Base-by-base conservation (phyloP, 2,113 vertebrate species). In the Alouatta palliata region DNA sequence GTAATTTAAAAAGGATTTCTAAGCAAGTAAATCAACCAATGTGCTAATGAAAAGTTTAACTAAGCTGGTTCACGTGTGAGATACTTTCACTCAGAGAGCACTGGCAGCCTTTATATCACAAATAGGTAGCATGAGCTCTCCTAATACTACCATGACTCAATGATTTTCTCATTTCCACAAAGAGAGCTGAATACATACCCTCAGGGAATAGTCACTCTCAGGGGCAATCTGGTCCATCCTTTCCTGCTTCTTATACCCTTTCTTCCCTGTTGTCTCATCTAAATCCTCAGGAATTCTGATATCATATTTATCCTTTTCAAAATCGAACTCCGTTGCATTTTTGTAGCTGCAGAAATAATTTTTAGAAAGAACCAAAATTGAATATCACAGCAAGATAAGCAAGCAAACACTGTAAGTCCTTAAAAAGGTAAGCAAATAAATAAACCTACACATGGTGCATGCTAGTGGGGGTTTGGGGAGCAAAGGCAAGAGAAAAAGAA, bases 201-300 rank as follows among this genome's bases (percentile, higher is more conserved):
- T 87, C 25, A 99, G 94, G 0, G 99, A 99, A 70, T 99, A 99
- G 94, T 99, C 98, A 75, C 99, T 99, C 96, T 99, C 99, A 2
- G 99, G 99, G 87, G 98, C 98, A 86, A 99, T 97, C 47, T 99
- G 99, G 58, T 98, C 98, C 81, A 96, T 5, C 5, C 98, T 98
- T 90, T 99, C 99, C 77, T 98, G 97, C 76, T 98, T 98, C 86
- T 98, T 99, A 79, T 99, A 98, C 5, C 98, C 99, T 96, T 98
- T 99, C 84, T 96, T 98, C 35, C 98, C 98, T 13, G 90, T 98
- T 43, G 84, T 90, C 80, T 97, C 98, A 97, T 99, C 99, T 77
- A 99, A 98, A 52, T 99, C 99, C 49, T 99, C 98, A 85, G 99
- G 99, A 97, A 99, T 99, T 96, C 98, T 98, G 92, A 99, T 99